phyloP scores from a whole-genome alignment of 2,888 invertebrate genomes.

The Anarsia innoxiella region DNA sequence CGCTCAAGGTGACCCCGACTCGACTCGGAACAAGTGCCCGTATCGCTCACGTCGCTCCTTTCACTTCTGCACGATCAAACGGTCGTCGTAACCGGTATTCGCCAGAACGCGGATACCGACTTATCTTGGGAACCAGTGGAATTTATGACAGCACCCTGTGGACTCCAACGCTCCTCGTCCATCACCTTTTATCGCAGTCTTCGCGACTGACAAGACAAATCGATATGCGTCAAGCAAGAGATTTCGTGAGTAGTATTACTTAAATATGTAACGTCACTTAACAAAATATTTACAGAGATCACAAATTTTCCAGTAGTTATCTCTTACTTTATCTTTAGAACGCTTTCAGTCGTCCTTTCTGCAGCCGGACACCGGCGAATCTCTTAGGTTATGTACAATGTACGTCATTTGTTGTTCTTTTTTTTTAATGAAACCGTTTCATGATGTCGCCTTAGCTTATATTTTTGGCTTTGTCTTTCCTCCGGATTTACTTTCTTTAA shows the following conservation, averaged over 20 bases:
- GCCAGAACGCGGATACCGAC: constrained; percentile 51
- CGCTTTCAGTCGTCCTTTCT: neutral
- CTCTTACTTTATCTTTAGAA: neutral
- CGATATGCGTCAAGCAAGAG: constrained; percentile 72
- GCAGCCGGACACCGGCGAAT: neutral
- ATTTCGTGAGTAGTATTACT: constrained; percentile 68
- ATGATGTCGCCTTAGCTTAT: too few relatives aligned
- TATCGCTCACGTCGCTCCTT: constrained; percentile 51
- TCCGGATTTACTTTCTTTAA: too few relatives aligned
- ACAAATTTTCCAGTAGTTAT: constrained; percentile 27
- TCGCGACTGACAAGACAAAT: constrained; percentile 66
- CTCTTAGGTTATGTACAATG: constrained; percentile 10
- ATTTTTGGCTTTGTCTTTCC: too few relatives aligned
- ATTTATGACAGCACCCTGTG: constrained; percentile 69
- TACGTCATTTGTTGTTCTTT: neutral
- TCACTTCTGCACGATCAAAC: constrained; percentile 44
- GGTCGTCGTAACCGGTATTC: constrained; percentile 48
- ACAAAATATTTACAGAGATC: constrained; percentile 41
- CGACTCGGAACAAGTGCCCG: constrained; percentile 47
- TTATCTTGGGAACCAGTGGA: constrained; percentile 46
- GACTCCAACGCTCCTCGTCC: constrained; percentile 68
- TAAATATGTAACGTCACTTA: constrained; percentile 19
- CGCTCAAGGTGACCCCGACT: constrained; percentile 72
- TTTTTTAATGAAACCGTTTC: too few relatives aligned
- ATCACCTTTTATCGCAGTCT: constrained; percentile 68